A percentile compares a stretch with the other conserved stretches of the same genome.
These are phyloP conservation scores for Vanacampus margaritifer DNA, from an alignment of 2,113 vertebrate genomes.

Conservation along the genomic window DNA sequence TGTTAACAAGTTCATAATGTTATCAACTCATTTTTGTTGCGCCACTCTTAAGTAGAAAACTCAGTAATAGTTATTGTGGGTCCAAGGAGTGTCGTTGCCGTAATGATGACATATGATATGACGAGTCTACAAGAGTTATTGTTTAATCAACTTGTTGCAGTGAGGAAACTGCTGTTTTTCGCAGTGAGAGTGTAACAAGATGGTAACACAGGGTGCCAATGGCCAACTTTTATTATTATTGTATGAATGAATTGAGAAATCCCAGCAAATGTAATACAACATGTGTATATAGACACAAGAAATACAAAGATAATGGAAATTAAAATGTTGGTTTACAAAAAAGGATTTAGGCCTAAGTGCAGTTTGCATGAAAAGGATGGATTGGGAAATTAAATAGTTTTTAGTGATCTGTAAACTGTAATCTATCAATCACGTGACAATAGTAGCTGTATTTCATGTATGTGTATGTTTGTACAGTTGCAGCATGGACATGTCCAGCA, in stretches of 20 bases:
- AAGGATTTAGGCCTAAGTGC: too few relatives aligned
- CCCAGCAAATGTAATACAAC: background rate
- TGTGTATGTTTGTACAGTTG: background rate
- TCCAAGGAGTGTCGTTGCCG: too few relatives aligned
- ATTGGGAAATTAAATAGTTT: background rate
- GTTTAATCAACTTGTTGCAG: background rate
- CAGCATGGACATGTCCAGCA: conserved; percentile 71
- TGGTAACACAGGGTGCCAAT: background rate
- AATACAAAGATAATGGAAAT: too few relatives aligned
- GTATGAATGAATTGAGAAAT: background rate
- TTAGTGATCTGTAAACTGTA: background rate
- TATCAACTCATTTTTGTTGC: background rate
- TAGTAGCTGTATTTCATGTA: background rate
- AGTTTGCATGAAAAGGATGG: background rate
- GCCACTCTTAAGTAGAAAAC: background rate
- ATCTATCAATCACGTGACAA: background rate
- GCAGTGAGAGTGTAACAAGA: background rate
- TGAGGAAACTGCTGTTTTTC: background rate
- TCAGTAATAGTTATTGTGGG: background rate
- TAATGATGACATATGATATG: background rate
- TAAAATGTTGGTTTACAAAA: too few relatives aligned
- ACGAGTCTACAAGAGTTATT: background rate
- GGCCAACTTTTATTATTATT: background rate
- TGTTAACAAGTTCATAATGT: background rate
- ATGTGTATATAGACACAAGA: too few relatives aligned